Base-by-base conservation (phyloP, 2,888 invertebrate genomes). In the Tenthredo mesomela region DNA sequence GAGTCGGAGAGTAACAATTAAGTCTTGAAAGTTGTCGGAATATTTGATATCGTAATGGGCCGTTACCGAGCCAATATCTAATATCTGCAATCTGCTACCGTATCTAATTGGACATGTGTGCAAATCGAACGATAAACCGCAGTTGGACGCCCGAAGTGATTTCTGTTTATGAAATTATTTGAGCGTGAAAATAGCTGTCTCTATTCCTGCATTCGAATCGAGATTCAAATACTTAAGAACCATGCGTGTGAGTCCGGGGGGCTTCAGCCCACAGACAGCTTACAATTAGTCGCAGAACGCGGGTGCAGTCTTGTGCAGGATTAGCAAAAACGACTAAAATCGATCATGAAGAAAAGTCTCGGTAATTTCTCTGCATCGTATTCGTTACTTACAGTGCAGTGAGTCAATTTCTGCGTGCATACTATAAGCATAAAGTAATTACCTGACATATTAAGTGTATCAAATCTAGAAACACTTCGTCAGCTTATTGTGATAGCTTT, bases 21-120 rank as follows among this genome's bases (percentile, higher is more conserved):
- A 80, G 61, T 80, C 25, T 40, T 58, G 80, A 80, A 61, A 80
- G 80, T 61, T 61, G 80, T 80, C 61, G 33, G 80, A 58, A n/a
- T 21, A 80, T 80, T 80, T 80, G 61, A 80, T 61, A 80, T 61
- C 9, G 61, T 80, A 80, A 80, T 50, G 58, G 47, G 25, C 80
- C 58, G 80, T 61, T 61, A 80, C 33, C 50, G 18, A 75, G 77
- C 18, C 77, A 33, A 80, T 80, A 61, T 80, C 80, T 58, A 61
- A 33, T 29, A 40, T 80, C 21, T 78, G 15, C 58, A 61, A 80
- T 80, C 80, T 80, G 61, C 80, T 80, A 80, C 80, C 29, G 80
- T 61, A 40, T 61, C 58, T 12, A 61, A 80, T 40, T 58, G 58
- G 37, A 58, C 40, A 77, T 54, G 50, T 50, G 77, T 50, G 80